These are phyloP conservation scores for Percina caprodes DNA, from an alignment of 2,113 vertebrate genomes.

Conservation along the genomic window DNA sequence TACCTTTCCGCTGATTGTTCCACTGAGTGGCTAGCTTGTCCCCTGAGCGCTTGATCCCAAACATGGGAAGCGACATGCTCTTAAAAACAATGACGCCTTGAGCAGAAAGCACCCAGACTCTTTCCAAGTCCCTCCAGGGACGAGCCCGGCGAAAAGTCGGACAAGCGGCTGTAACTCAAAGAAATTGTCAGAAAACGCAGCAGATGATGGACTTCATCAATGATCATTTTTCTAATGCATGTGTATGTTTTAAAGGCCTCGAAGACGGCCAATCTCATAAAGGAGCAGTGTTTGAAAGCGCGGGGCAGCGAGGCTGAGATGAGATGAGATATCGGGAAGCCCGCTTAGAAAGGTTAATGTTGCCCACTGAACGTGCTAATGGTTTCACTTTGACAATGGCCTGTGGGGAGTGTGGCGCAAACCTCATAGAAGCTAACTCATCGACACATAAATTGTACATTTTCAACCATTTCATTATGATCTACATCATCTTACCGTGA, in stretches of 20 bases:
- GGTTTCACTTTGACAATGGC: slow-evolving; percentile 82
- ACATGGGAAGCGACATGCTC: slow-evolving; percentile 62
- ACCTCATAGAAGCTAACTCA: slow-evolving; percentile 74
- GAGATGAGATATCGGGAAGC: slow-evolving; percentile 82
- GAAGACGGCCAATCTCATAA: slow-evolving; percentile 69
- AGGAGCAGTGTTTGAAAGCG: slow-evolving; percentile 69
- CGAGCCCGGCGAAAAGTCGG: slow-evolving; percentile 30
- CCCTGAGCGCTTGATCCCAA: slow-evolving; percentile 69
- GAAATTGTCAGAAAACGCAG: slow-evolving; percentile 72
- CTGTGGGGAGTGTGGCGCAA: slow-evolving; percentile 73
- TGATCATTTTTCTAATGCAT: slow-evolving; percentile 81
- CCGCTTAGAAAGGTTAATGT: slow-evolving; percentile 83
- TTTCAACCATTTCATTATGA: slow-evolving; percentile 85
- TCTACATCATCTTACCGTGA: slow-evolving; percentile 67
- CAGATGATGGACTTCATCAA: slow-evolving; percentile 80
- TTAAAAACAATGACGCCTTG: slow-evolving; percentile 64
- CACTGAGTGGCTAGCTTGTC: slow-evolving; percentile 56
- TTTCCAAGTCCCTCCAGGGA: slow-evolving; percentile 34
- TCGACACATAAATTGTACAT: slow-evolving; percentile 82
- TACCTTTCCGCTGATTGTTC: slow-evolving; percentile 60
- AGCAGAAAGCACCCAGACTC: slow-evolving; percentile 43
- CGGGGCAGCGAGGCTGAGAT: slow-evolving; percentile 53
- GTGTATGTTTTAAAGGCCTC: slow-evolving; percentile 79
- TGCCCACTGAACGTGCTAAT: slow-evolving; percentile 78
- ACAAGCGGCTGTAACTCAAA: slow-evolving; percentile 73